Conservation (phyloP, 2,797 vertebrate genomes). For the Novumbra hubbsi region DNA sequence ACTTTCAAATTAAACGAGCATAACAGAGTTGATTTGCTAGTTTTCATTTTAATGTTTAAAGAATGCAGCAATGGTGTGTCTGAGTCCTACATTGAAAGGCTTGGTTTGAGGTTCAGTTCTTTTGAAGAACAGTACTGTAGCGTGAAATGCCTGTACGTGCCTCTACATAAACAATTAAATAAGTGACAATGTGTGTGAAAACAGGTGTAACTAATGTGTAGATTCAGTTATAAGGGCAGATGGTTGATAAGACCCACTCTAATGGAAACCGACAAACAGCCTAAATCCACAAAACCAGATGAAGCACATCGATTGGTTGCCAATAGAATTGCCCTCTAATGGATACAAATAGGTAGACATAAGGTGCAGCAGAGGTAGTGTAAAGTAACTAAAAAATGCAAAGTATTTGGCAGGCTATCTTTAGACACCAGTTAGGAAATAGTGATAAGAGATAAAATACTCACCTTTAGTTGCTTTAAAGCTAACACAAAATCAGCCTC, state of each 20-base stretch:
- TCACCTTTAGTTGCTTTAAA: too few relatives aligned
- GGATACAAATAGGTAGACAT: neutral
- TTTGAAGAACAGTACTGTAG: neutral
- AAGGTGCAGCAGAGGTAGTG: neutral
- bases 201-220: neutral
- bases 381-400: too few relatives aligned
- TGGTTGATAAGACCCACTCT: neutral
- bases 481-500: too few relatives aligned
- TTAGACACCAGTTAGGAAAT: too few relatives aligned
- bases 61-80: neutral
- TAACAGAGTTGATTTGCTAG: slow-evolving; percentile 9
- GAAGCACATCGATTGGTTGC: neutral
- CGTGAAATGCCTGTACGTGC: neutral
- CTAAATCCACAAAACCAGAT: neutral
- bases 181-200: neutral
- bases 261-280: neutral
- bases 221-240: neutral
- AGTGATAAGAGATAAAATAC: too few relatives aligned
- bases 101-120: neutral
- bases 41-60: slow-evolving; percentile 15
- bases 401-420: too few relatives aligned
- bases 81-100: neutral
- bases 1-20: slow-evolving; percentile 12
- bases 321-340: neutral
- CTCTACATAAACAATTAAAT: neutral